These are phyloP conservation scores for Alligator sinensis DNA, from an alignment of 2,113 vertebrate species.

Conservation along the genomic window DNA sequence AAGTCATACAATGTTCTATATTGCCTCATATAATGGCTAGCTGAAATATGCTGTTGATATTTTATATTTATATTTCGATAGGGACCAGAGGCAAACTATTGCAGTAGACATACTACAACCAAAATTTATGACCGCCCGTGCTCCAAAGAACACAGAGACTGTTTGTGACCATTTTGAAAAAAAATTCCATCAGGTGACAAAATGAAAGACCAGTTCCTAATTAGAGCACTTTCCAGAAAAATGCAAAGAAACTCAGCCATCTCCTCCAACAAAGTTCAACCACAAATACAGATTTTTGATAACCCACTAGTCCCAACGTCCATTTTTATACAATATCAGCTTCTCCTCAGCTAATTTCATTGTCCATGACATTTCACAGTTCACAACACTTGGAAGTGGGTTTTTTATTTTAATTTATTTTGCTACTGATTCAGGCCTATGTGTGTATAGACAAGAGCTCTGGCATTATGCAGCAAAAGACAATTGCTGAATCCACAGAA, in stretches of 20 bases:
- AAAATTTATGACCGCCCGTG: conserved; percentile 54
- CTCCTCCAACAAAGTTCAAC: background rate
- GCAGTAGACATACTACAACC: conserved; percentile 32
- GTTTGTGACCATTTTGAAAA: conserved; percentile 56
- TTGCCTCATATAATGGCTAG: conserved; percentile 23
- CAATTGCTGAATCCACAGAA: conserved; percentile 31
- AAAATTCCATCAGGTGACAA: conserved; percentile 54
- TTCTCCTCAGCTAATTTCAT: background rate
- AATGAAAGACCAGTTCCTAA: conserved; percentile 61
- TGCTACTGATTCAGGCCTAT: background rate
- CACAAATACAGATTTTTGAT: conserved; percentile 9
- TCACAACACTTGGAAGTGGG: background rate
- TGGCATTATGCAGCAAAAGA: conserved; percentile 6
- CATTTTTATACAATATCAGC: background rate
- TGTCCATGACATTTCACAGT: background rate
- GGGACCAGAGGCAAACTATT: conserved; percentile 33
- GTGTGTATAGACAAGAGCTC: background rate
- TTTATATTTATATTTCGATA: conserved; percentile 30
- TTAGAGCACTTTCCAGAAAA: conserved; percentile 51
- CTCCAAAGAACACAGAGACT: conserved; percentile 59
- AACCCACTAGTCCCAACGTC: background rate
- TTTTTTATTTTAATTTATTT: background rate
- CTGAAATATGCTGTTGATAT: conserved; percentile 17
- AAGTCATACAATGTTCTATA: conserved; percentile 40
- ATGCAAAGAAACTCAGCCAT: conserved; percentile 14